These are phyloP conservation scores for Emmelina monodactyla DNA, from an alignment of 2,888 invertebrate genomes.

Conservation along the genomic window DNA sequence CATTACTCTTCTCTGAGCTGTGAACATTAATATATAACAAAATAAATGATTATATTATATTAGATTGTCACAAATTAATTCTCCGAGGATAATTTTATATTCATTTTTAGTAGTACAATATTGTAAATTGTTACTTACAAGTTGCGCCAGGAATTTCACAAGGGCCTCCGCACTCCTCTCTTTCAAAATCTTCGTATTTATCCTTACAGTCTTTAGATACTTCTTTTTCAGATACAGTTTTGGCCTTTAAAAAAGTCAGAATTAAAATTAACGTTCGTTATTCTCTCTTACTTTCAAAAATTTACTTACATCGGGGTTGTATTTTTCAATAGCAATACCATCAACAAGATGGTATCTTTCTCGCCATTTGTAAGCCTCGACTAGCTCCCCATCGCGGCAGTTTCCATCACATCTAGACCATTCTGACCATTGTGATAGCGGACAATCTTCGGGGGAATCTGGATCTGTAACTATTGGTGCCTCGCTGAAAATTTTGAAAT, in stretches of 20 bases:
- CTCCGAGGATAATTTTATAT: too few species aligned
- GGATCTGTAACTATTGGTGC: slow-evolving; percentile 29
- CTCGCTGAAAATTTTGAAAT: slow-evolving; percentile 25
- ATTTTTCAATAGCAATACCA: slow-evolving; percentile 44
- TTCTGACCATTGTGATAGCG: slow-evolving; percentile 38
- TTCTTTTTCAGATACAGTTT: slow-evolving; percentile 28
- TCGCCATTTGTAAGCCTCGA: slow-evolving; percentile 37
- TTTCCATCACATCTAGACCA: slow-evolving; percentile 48
- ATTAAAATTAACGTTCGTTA: background rate
- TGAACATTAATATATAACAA: slow-evolving; percentile 16
- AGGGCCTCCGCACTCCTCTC: slow-evolving; percentile 32
- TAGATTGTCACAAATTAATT: background rate
- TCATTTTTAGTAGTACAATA: too few species aligned
- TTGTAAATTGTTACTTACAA: too few species aligned
- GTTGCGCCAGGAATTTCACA: slow-evolving; percentile 17
- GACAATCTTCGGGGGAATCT: slow-evolving; percentile 37
- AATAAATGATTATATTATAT: slow-evolving; percentile 5
- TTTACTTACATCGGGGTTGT: slow-evolving; percentile 43
- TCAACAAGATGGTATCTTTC: slow-evolving; percentile 48
- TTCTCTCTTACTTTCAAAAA: too few species aligned
- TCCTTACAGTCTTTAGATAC: slow-evolving; percentile 41
- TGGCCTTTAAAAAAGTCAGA: slow-evolving; percentile 23
- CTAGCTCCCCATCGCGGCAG: slow-evolving; percentile 27
- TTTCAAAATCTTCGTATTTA: slow-evolving; percentile 35
- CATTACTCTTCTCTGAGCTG: slow-evolving; percentile 38